phyloP scores from a whole-genome alignment of 2,797 vertebrate species.

The Enteromius paludinosus region DNA sequence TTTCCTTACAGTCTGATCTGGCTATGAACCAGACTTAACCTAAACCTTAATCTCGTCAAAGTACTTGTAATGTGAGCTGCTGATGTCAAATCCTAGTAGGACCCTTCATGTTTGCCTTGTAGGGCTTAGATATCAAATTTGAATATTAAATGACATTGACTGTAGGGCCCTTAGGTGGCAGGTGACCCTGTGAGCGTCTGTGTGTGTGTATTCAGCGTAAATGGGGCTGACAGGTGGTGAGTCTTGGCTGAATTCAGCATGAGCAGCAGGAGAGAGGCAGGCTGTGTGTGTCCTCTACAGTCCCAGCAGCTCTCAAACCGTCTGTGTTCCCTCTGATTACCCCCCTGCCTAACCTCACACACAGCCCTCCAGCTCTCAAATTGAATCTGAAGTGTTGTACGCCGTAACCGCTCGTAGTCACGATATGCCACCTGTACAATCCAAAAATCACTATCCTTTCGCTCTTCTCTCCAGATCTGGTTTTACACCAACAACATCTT shows the following conservation, averaged over 20 bases:
- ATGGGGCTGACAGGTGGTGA: slow-evolving; percentile 67
- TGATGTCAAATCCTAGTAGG: slow-evolving; percentile 26
- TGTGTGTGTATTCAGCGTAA: slow-evolving; percentile 54
- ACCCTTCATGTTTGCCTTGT: slow-evolving; percentile 16
- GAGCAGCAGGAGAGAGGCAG: slow-evolving; percentile 59
- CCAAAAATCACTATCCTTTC: slow-evolving; percentile 50
- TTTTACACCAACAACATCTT: slow-evolving; percentile 94
- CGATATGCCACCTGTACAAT: slow-evolving; percentile 62
- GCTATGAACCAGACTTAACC: background rate
- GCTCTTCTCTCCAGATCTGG: slow-evolving; percentile 82
- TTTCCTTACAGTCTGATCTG: background rate
- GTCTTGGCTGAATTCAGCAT: slow-evolving; percentile 63
- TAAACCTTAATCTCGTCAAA: background rate
- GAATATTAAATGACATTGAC: slow-evolving; percentile 52
- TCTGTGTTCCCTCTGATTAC: slow-evolving; percentile 67
- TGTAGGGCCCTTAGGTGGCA: slow-evolving; percentile 35
- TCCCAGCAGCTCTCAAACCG: slow-evolving; percentile 65
- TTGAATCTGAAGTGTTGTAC: slow-evolving; percentile 67
- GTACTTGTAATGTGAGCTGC: background rate
- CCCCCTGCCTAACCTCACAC: slow-evolving; percentile 63
- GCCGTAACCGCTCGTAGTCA: slow-evolving; percentile 48
- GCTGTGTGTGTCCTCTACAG: slow-evolving; percentile 61
- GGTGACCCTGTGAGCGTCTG: slow-evolving; percentile 42
- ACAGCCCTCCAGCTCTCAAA: slow-evolving; percentile 66
- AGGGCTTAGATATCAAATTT: slow-evolving; percentile 36